Evolutionary conservation across 2,888 invertebrate genomes (phyloP).

Genomic region (Torymus tubicola): DNA sequence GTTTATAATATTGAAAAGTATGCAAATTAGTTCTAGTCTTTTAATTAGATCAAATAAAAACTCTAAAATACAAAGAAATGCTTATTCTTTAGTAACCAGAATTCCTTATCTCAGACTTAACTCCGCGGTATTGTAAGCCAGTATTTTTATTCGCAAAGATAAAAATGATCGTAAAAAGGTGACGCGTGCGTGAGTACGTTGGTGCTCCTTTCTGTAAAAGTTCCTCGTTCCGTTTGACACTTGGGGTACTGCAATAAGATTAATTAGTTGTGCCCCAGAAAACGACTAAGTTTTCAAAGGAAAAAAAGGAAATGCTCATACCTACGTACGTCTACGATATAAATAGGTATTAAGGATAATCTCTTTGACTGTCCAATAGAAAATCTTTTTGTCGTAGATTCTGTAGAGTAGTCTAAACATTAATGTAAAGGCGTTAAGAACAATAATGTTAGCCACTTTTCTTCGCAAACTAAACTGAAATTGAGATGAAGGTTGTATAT

Average conservation of each 20-base stretch:
- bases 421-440: constrained; percentile 49
- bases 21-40: no score
- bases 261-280: constrained; percentile 37
- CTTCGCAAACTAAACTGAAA: constrained; percentile 16
- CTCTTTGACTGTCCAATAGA: constrained; percentile 41
- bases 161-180: constrained; percentile 17
- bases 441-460: constrained; percentile 36
- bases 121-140: constrained; percentile 46
- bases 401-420: constrained; percentile 45
- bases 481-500: constrained; percentile 26
- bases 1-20: no score
- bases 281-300: constrained; percentile 31
- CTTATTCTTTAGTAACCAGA: constrained; percentile 27
- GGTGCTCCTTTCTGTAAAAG: constrained; percentile 49
- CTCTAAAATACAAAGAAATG: constrained; percentile 11
- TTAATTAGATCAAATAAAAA: no score
- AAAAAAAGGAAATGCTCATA: constrained; percentile 55
- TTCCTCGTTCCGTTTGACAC: constrained; percentile 54
- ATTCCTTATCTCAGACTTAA: constrained; percentile 28
- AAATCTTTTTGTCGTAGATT: constrained; percentile 54
- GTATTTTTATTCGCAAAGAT: constrained; percentile 48
- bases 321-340: constrained; percentile 39
- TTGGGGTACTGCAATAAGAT: constrained; percentile 42
- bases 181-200: constrained; percentile 14
- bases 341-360: constrained; percentile 31